A percentile compares a stretch with the other conserved stretches of the same genome.
These are phyloP conservation scores for Oreochromis mossambicus DNA, from an alignment of 2,797 vertebrate species.

Conservation along the genomic window DNA sequence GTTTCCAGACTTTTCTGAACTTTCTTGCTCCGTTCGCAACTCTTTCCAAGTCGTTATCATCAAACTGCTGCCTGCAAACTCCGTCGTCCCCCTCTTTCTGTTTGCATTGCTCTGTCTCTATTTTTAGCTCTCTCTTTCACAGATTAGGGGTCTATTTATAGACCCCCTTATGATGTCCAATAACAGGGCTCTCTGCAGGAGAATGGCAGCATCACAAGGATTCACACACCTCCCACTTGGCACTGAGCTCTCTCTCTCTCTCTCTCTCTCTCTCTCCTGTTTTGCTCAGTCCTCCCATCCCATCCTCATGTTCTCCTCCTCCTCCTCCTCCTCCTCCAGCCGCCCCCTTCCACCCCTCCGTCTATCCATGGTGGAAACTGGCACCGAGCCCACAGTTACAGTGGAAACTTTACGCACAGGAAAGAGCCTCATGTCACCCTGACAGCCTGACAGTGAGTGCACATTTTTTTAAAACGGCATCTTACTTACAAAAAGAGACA, in stretches of 20 bases:
- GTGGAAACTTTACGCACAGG: conserved; percentile 66
- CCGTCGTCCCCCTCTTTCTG: conserved; percentile 8
- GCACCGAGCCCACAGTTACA: conserved; percentile 32
- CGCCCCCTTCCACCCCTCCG: neutral
- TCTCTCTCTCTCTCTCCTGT: neutral
- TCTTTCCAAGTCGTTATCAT: neutral
- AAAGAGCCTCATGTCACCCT: conserved; percentile 37
- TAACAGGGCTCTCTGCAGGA: conserved; percentile 55
- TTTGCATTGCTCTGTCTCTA: conserved; percentile 52
- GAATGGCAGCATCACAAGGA: conserved; percentile 57
- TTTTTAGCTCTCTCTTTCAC: conserved; percentile 73
- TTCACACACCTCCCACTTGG: conserved; percentile 64
- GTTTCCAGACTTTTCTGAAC: neutral
- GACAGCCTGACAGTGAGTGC: neutral
- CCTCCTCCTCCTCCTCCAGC: neutral
- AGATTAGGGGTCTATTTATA: conserved; percentile 79
- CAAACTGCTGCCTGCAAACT: conserved; percentile 9
- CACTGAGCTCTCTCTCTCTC: neutral
- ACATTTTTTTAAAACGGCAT: neutral
- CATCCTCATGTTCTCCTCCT: conserved; percentile 3
- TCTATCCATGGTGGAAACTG: conserved; percentile 37
- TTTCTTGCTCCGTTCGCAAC: neutral
- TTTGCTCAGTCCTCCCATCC: conserved; percentile 38
- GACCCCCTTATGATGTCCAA: conserved; percentile 65
- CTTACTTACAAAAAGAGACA: neutral